phyloP scores from a whole-genome alignment of 2,113 vertebrate genomes.

The Aphyosemion australe region DNA sequence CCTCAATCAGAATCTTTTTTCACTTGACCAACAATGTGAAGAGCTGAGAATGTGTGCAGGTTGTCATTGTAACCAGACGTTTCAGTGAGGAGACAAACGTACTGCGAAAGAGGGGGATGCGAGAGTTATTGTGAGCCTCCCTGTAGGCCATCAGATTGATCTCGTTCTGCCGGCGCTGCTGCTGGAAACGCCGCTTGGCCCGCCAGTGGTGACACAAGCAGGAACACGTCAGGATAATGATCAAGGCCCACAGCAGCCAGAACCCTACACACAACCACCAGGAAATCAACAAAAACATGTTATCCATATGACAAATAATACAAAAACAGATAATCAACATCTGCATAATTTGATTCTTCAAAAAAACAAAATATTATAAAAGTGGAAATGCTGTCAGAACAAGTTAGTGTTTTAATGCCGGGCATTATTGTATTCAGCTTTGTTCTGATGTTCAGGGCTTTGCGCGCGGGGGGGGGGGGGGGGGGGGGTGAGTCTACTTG shows the following conservation, averaged over 20 bases:
- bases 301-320: neutral
- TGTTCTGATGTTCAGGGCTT: no score
- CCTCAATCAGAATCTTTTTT: no score
- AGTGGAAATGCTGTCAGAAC: no score
- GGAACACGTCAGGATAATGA: constrained; percentile 92
- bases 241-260: constrained; percentile 95
- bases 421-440: no score
- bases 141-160: constrained; percentile 97
- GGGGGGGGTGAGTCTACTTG: no score
- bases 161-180: constrained; percentile 93
- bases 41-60: no score
- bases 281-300: neutral
- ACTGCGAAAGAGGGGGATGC: constrained; percentile 93
- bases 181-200: constrained; percentile 93
- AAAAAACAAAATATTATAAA: no score
- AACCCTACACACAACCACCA: constrained; percentile 83
- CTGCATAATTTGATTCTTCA: neutral
- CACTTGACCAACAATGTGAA: neutral
- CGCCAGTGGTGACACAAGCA: constrained; percentile 94
- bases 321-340: neutral
- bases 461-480: no score
- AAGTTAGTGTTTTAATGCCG: no score
- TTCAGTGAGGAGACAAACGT: constrained; percentile 53
- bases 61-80: no score
- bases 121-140: constrained; percentile 92